phyloP scores from a whole-genome alignment of 2,797 vertebrate species.

The Gymnopithys bicolor region DNA sequence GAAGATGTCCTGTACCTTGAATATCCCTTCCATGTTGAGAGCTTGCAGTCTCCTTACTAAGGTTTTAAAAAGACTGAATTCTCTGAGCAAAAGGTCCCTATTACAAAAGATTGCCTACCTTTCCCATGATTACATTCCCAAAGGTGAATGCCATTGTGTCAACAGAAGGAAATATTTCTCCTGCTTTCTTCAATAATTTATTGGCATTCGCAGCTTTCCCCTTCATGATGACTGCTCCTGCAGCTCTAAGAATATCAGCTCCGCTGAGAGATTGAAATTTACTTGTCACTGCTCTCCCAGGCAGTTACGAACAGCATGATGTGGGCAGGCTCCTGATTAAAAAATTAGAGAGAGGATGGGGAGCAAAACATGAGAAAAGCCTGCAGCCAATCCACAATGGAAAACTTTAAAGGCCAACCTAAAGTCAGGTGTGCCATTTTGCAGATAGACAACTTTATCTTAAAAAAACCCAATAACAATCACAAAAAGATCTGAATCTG shows the following conservation, averaged over 20 bases:
- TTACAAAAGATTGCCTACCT: conserved; percentile 68
- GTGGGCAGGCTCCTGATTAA: not conserved
- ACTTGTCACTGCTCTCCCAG: conserved; percentile 50
- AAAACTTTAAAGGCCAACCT: not conserved
- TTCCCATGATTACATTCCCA: conserved; percentile 67
- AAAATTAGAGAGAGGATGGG: not conserved
- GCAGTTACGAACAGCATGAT: not conserved
- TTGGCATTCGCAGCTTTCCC: conserved; percentile 58
- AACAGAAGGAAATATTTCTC: conserved; percentile 71
- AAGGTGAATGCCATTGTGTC: conserved; percentile 69
- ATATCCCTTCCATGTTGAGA: not conserved
- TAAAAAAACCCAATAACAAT: too few relatives aligned
- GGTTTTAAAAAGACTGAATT: conserved; percentile 34
- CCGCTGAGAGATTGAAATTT: conserved; percentile 53
- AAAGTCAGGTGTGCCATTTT: not conserved
- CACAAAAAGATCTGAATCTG: not conserved
- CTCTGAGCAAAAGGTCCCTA: conserved; percentile 14
- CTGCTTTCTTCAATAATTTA: conserved; percentile 72
- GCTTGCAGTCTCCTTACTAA: not conserved
- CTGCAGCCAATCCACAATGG: not conserved
- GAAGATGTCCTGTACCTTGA: not conserved
- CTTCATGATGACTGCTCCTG: conserved; percentile 66
- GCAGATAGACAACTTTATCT: not conserved
- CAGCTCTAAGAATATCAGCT: conserved; percentile 63
- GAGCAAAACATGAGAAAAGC: not conserved